These are phyloP conservation scores for Drosophila sordidapex DNA, from an alignment of 2,888 invertebrate species.

Conservation along the genomic window DNA sequence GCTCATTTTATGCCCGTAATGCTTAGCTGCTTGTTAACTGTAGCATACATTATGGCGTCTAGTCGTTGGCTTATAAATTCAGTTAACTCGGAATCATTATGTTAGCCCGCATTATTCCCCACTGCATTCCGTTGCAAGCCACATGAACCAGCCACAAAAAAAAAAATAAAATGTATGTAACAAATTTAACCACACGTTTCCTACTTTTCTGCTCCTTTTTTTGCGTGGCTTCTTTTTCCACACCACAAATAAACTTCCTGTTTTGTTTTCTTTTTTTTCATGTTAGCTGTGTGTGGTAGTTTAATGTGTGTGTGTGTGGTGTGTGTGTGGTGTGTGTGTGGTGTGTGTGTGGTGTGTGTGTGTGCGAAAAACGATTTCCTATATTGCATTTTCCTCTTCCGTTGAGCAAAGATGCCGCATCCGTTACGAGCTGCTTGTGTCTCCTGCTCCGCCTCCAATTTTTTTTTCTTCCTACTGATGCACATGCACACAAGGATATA, in stretches of 20 bases:
- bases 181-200: slow-evolving; percentile 48
- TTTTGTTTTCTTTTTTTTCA: slow-evolving; percentile 48
- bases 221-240: slow-evolving; percentile 18
- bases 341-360: slow-evolving; percentile 41
- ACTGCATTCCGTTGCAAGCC: slow-evolving; percentile 8
- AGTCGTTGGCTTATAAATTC: slow-evolving; percentile 25
- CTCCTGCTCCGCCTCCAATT: slow-evolving; percentile 12
- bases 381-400: slow-evolving; percentile 84
- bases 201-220: slow-evolving; percentile 21
- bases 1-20: slow-evolving; percentile 5
- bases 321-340: slow-evolving; percentile 41
- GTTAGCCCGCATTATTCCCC: slow-evolving; percentile 14
- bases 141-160: slow-evolving; percentile 16
- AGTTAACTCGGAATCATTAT: slow-evolving; percentile 41
- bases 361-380: slow-evolving; percentile 84
- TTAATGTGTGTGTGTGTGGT: slow-evolving; percentile 34
- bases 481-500: slow-evolving; percentile 23
- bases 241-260: slow-evolving; percentile 76
- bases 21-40: slow-evolving; percentile 27
- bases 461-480: slow-evolving; percentile 43
- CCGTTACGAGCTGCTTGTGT: slow-evolving; percentile 61
- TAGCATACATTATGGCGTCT: slow-evolving; percentile 13
- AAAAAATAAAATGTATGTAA: slow-evolving; percentile 21
- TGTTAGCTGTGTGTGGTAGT: slow-evolving; percentile 3
- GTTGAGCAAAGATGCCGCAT: slow-evolving; percentile 81